Evolutionary conservation across 2,888 invertebrate genomes (phyloP).

Genomic region (Drosophila buzzatii): DNA sequence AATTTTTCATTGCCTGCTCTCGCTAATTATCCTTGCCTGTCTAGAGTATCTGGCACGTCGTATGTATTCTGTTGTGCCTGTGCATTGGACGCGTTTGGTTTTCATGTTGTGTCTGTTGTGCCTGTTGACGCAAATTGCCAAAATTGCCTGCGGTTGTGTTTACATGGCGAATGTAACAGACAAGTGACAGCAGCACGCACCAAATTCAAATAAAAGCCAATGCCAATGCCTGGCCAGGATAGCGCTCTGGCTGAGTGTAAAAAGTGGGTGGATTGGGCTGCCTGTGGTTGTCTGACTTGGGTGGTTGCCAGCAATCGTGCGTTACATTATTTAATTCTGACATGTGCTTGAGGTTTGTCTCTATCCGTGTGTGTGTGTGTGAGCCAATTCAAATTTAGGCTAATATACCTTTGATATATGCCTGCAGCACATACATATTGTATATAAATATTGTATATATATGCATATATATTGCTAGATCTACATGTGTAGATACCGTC

Average conservation of each 20-base stretch:
- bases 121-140: conserved; percentile 81
- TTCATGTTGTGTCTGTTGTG: conserved; percentile 51
- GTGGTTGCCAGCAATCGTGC: conserved; percentile 66
- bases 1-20: no score
- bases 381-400: conserved; percentile 72
- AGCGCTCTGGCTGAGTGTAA: conserved; percentile 17
- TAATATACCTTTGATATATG: conserved; percentile 71
- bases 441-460: neutral
- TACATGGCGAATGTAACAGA: conserved; percentile 81
- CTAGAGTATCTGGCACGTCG: conserved; percentile 18
- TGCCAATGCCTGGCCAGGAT: conserved; percentile 64
- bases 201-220: conserved; percentile 82
- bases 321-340: conserved; percentile 81
- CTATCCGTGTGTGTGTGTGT: conserved; percentile 12
- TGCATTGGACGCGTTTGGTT: conserved; percentile 27
- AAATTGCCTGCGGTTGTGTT: conserved; percentile 82
- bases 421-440: conserved; percentile 32
- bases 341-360: conserved; percentile 80
- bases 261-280: neutral
- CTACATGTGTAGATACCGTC: conserved; percentile 18
- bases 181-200: conserved; percentile 82
- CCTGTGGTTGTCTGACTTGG: conserved; percentile 4
- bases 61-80: neutral
- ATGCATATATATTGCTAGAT: conserved; percentile 7
- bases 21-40: neutral